Percentiles rank a stretch among this genome's conserved stretches.
Evolutionary conservation across 1,140 invertebrate species (phyloP).

Genomic region (Trypoxylus dichotomus): DNA sequence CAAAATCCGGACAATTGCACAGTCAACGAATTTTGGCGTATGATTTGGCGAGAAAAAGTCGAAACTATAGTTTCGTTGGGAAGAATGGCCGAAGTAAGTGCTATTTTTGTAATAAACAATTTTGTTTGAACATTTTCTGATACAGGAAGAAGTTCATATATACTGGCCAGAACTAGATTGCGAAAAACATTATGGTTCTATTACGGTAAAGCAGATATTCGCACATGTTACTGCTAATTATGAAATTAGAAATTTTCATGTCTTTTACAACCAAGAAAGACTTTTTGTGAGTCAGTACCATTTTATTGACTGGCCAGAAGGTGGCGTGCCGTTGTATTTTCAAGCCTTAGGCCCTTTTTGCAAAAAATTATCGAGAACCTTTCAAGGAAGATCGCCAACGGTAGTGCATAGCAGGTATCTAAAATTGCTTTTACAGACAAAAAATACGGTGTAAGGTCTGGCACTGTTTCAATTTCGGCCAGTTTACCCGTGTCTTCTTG

Average conservation of each 20-base stretch:
- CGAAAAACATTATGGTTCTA: conserved; percentile 52
- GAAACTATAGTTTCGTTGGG: conserved; percentile 78
- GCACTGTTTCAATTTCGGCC: too few species aligned
- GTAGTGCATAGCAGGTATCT: conserved; percentile 65
- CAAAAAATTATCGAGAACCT: conserved; percentile 58
- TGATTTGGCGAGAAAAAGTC: conserved; percentile 74
- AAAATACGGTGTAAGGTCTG: too few species aligned
- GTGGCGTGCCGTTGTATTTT: conserved; percentile 62
- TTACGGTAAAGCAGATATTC: conserved; percentile 52
- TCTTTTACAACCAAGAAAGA: conserved; percentile 57
- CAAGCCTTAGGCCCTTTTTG: conserved; percentile 61
- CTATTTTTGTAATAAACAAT: neutral
- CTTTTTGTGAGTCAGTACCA: conserved; percentile 50
- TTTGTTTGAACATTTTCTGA: conserved; percentile 9
- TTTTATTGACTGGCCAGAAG: conserved; percentile 68
- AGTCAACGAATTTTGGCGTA: conserved; percentile 77
- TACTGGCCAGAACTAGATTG: conserved; percentile 63
- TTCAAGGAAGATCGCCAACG: conserved; percentile 54
- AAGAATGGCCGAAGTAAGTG: conserved; percentile 69
- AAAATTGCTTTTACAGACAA: too few species aligned
- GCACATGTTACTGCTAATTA: conserved; percentile 57
- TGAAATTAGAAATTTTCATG: conserved; percentile 56
- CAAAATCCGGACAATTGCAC: conserved; percentile 78
- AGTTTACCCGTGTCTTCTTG: too few species aligned
- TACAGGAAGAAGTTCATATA: conserved; percentile 61